Conservation (phyloP, 2,888 invertebrate genomes). For the Incurvaria masculella region DNA sequence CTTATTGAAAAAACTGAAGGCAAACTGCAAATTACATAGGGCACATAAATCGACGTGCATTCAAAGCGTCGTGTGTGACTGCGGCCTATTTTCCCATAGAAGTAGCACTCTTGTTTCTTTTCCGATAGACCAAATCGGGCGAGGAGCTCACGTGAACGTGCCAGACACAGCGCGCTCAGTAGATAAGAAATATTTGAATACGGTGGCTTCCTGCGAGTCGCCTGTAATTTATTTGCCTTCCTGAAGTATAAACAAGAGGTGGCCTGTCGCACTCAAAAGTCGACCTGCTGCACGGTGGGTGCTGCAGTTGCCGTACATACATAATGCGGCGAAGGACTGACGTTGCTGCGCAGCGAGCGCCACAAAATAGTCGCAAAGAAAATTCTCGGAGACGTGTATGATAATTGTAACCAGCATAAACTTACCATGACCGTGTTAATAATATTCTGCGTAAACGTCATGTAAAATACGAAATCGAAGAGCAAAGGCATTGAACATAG, state of each 20-base stretch:
- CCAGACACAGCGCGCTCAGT: conserved; percentile 1
- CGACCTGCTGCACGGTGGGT: background rate
- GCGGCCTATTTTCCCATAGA: conserved; percentile 31
- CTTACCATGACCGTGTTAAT: too few relatives aligned
- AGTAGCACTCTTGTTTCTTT: conserved; percentile 30
- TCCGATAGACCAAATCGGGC: conserved; percentile 27
- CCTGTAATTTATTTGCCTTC: background rate
- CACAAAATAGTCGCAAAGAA: too few relatives aligned
- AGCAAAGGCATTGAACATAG: too few relatives aligned
- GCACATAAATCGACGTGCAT: conserved; percentile 23
- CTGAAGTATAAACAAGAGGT: background rate
- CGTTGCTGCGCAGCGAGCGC: too few relatives aligned
- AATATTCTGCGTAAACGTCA: too few relatives aligned
- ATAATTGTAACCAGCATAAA: too few relatives aligned
- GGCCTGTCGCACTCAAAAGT: background rate
- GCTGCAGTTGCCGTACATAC: background rate
- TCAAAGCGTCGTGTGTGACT: conserved; percentile 34
- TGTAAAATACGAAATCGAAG: too few relatives aligned
- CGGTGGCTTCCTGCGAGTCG: background rate
- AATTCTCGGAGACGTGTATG: too few relatives aligned
- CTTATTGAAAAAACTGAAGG: too few relatives aligned
- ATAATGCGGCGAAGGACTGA: background rate
- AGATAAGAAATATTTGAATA: background rate
- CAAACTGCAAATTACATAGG: conserved; percentile 37
- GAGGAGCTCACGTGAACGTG: conserved; percentile 15